Conservation (phyloP, 2,113 vertebrate species). For the Mesocricetus auratus region DNA sequence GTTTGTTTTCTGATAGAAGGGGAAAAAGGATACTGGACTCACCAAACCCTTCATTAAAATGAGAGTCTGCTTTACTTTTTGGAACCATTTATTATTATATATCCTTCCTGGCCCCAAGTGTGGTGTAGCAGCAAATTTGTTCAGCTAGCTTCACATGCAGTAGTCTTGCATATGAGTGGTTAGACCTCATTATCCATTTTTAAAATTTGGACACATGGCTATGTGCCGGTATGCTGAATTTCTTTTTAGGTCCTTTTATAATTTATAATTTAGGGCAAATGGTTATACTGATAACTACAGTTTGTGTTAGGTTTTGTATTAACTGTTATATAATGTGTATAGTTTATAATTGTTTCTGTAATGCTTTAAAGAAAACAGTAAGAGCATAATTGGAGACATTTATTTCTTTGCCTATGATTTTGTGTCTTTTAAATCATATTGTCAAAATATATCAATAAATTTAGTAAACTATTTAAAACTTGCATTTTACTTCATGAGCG, state of each 20-base stretch:
- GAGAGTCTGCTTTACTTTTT: background rate
- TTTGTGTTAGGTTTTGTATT: background rate
- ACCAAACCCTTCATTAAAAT: background rate
- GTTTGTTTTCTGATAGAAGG: background rate
- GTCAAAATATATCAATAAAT: slow-evolving; percentile 17
- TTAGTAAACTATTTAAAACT: background rate
- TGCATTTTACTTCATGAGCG: background rate
- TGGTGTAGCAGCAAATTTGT: background rate
- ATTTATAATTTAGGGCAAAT: background rate
- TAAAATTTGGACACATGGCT: background rate
- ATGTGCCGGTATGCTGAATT: rapidly evolving
- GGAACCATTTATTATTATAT: background rate
- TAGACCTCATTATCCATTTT: background rate
- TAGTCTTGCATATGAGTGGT: background rate
- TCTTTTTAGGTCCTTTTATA: background rate
- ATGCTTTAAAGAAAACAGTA: background rate
- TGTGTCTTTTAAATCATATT: background rate
- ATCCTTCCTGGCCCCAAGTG: background rate
- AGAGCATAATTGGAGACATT: background rate
- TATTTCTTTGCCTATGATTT: background rate
- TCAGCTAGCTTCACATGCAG: background rate
- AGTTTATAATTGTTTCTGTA: slow-evolving; percentile 24
- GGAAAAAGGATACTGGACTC: background rate
- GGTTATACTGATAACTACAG: background rate
- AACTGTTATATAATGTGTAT: background rate